Evolutionary conservation across 2,888 invertebrate genomes (phyloP), one percentile per base, ranked within the genome.

Genomic region (Colostygia pectinataria): DNA sequence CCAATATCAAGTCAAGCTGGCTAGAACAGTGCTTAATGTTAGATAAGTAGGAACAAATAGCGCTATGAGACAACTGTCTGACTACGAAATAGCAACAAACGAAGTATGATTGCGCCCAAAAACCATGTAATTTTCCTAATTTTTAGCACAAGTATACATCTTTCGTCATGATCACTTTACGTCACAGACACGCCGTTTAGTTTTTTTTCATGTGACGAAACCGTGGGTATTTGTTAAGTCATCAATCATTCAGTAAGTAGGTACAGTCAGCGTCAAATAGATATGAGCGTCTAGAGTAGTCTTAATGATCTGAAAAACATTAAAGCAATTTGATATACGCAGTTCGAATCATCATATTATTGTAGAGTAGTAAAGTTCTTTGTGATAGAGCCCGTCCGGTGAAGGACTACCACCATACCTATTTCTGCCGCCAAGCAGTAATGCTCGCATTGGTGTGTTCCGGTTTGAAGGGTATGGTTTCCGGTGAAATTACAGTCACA

Each of bases 161-260:
- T 45, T 38, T 37, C 44, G 31, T 25, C 37, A 37, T 45, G 10
- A 36, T 44, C 25, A 38, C 24, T 45, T 45, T 45, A 37, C 44
- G 31, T 45, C 44, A 45, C 10, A 36, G 4, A 24, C 23, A 45
- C 32, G 31, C 37, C 20, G 36, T 10, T 31, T 18, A 15, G 33
- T 27, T 37, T 38, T 18, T 28, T 28, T 29, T 31, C 20, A 29
- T 29, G 6, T 44, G 44, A 31, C 20, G 44, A 36, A 44, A 44
- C 18, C 18, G 10, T 23, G 10, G n/a, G 15, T 33, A 32, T 37
- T 14, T 24, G 40, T 31, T 23, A 40, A 40, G 29, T 12, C 31
- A 23, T 31, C 31, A 31, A 31, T 20, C 9, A 40, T 31, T 36
- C 33, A 9, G 14, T 18, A 20, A 5, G 20, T 20, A 5, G 20